Evolutionary conservation across 2,888 invertebrate genomes (phyloP).

Genomic region (Eilema sororculum): DNA sequence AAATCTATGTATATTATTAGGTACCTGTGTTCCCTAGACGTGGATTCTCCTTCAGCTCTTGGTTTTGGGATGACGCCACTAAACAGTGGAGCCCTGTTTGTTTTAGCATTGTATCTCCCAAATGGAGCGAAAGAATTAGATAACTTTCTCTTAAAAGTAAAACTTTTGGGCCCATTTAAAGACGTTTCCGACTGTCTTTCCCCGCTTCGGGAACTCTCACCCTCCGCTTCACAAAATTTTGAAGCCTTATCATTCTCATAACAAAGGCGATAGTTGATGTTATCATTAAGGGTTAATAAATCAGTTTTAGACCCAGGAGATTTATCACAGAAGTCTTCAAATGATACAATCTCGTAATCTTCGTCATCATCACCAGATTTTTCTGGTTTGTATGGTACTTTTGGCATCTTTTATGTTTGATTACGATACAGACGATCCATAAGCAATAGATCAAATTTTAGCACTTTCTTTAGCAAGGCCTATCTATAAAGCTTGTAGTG

Average conservation of each 20-base stretch:
- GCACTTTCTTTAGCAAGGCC: constrained; percentile 9
- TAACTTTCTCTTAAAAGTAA: constrained; percentile 68
- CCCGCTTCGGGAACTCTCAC: constrained; percentile 71
- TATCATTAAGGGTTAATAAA: constrained; percentile 84
- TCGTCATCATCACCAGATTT: constrained; percentile 75
- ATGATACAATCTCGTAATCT: constrained; percentile 86
- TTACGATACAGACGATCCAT: constrained; percentile 37
- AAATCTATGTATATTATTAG: background rate
- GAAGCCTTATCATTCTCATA: constrained; percentile 75
- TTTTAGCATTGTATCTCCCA: constrained; percentile 68
- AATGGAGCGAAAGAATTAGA: constrained; percentile 77
- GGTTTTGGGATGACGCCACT: constrained; percentile 76
- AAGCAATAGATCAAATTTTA: constrained; percentile 52
- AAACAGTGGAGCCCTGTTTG: constrained; percentile 67
- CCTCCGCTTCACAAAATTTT: constrained; percentile 66
- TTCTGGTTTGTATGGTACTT: constrained; percentile 81
- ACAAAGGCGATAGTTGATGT: constrained; percentile 83
- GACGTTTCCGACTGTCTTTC: constrained; percentile 78
- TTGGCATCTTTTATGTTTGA: constrained; percentile 72
- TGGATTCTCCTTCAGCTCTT: constrained; percentile 67
- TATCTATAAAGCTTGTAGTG: background rate
- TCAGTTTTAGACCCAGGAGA: constrained; percentile 83
- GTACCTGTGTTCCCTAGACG: constrained; percentile 75
- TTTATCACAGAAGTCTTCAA: constrained; percentile 88
- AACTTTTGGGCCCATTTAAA: constrained; percentile 71